Percentiles rank a stretch among this genome's conserved stretches.
Conservation (phyloP, 2,888 invertebrate genomes). For the Drosophila ezoana region DNA sequence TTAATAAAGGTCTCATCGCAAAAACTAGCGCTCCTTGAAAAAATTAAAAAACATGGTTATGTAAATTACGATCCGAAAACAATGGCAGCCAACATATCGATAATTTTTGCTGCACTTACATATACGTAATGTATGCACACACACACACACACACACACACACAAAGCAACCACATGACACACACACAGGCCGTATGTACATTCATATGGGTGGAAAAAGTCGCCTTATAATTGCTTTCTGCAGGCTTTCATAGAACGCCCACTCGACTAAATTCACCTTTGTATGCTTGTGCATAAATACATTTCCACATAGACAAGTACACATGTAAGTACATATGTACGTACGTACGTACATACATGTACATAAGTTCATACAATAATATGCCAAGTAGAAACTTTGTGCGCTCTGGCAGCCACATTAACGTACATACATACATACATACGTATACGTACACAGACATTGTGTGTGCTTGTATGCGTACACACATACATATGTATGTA, state of each 20-base stretch:
- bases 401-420: constrained; percentile 38
- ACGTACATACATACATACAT: constrained; percentile 15
- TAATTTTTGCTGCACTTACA: constrained; percentile 18
- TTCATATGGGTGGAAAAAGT: constrained; percentile 19
- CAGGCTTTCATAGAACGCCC: constrained; percentile 48
- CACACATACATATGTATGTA: constrained; percentile 8
- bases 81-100: constrained; percentile 15
- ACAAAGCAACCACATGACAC: constrained; percentile 12
- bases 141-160: constrained; percentile 1
- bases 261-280: constrained; percentile 53
- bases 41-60: neutral
- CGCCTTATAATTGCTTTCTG: constrained; percentile 37
- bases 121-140: neutral
- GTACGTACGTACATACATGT: neutral
- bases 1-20: neutral
- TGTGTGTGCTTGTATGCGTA: neutral
- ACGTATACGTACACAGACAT: neutral
- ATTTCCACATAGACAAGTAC: constrained; percentile 2
- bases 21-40: neutral
- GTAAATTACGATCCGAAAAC: constrained; percentile 3
- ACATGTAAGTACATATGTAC: neutral
- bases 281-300: constrained; percentile 9
- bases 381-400: constrained; percentile 48
- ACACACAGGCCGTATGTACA: neutral
- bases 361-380: constrained; percentile 16